Conservation (phyloP, 2,797 vertebrate genomes). For the Acanthurus leucopareius region DNA sequence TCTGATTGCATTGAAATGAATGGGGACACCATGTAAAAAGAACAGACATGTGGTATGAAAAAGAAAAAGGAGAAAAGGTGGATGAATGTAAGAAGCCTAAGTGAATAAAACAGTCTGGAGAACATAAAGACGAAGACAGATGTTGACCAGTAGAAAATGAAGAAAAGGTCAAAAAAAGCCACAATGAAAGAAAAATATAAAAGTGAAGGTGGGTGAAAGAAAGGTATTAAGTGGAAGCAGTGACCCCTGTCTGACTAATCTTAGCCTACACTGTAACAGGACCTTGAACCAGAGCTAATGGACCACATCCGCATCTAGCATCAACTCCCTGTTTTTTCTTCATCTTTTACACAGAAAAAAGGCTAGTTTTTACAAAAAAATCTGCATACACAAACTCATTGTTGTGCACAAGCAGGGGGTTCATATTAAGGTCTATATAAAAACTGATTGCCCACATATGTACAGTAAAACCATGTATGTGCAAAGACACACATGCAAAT, state of each 20-base stretch:
- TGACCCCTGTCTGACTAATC: conserved; percentile 71
- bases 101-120: conserved; percentile 27
- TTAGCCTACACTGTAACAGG: conserved; percentile 39
- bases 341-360: conserved; percentile 9
- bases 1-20: conserved; percentile 18
- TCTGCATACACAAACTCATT: background rate
- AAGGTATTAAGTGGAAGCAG: conserved; percentile 54
- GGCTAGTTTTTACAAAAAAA: conserved; percentile 13
- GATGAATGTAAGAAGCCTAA: conserved; percentile 21
- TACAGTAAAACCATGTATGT: too few species aligned
- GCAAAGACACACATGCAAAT: background rate
- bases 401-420: too few species aligned
- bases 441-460: too few species aligned
- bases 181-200: conserved; percentile 31
- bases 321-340: conserved; percentile 21
- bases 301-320: conserved; percentile 50
- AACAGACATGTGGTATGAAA: conserved; percentile 5
- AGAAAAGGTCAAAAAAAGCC: conserved; percentile 25
- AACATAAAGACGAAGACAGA: conserved; percentile 33
- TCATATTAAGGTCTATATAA: too few species aligned
- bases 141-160: background rate
- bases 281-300: conserved; percentile 70
- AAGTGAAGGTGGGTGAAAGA: conserved; percentile 42
- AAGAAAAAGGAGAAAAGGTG: conserved; percentile 15
- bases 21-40: background rate